phyloP scores from a whole-genome alignment of 2,113 vertebrate species.

The Loxodonta africana region DNA sequence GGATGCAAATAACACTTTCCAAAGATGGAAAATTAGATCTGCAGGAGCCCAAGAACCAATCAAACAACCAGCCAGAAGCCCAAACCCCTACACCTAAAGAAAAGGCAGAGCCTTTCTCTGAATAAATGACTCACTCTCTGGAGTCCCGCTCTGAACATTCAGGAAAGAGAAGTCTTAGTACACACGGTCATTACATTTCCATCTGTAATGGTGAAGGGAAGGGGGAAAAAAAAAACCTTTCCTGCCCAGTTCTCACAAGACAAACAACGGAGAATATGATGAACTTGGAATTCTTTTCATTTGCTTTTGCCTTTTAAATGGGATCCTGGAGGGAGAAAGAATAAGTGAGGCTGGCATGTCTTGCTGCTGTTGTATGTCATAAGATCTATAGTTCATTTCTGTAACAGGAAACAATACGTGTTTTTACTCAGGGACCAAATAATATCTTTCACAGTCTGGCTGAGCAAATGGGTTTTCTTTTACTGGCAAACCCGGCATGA shows the following conservation, averaged over 20 bases:
- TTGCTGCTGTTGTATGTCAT: neutral
- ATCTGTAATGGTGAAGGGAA: neutral
- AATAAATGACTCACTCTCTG: neutral
- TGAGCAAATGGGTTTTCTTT: slow-evolving; percentile 37
- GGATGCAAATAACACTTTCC: neutral
- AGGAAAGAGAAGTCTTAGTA: neutral
- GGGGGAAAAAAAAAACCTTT: neutral
- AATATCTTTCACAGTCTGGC: slow-evolving; percentile 32
- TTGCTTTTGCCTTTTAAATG: neutral
- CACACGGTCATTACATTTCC: neutral
- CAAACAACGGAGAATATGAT: neutral
- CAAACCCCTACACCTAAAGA: fast-evolving
- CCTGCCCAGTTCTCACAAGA: neutral
- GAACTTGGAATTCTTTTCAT: neutral
- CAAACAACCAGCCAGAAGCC: too few relatives aligned
- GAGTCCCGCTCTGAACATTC: neutral
- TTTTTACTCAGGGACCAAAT: slow-evolving; percentile 9
- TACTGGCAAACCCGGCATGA: neutral
- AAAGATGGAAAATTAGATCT: neutral
- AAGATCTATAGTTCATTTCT: neutral
- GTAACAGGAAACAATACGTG: neutral
- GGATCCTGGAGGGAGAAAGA: fast-evolving
- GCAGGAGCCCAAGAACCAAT: neutral
- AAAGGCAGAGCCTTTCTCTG: neutral
- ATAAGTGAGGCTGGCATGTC: neutral